Conservation (phyloP, 1,140 invertebrate genomes). For the Andricus grossulariae region DNA sequence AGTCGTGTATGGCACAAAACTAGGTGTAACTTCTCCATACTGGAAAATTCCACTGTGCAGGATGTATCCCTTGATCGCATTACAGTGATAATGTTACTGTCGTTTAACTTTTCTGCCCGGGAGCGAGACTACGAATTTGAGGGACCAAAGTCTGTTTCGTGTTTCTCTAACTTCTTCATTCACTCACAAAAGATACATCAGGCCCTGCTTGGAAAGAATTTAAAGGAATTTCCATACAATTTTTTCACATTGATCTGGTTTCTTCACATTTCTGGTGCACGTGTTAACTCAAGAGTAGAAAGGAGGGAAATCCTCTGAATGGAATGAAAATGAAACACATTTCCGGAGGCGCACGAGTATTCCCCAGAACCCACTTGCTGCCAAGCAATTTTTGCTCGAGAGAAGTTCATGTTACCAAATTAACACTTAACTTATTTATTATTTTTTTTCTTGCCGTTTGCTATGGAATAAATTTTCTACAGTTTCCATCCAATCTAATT, state of each 20-base stretch:
- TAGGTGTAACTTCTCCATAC: slow-evolving; percentile 1
- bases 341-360: too few species aligned
- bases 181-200: neutral
- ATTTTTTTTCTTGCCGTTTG: too few species aligned
- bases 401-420: neutral
- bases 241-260: too few species aligned
- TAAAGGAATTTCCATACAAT: too few species aligned
- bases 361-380: neutral
- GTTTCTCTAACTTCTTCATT: neutral
- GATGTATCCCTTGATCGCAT: slow-evolving; percentile 7
- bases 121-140: neutral
- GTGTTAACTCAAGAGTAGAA: too few species aligned
- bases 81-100: neutral
- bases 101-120: slow-evolving; percentile 27
- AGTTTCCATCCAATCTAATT: too few species aligned
- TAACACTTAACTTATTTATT: too few species aligned
- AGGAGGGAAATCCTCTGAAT: too few species aligned
- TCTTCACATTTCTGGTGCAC: too few species aligned
- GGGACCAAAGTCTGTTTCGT: slow-evolving; percentile 8
- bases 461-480: too few species aligned
- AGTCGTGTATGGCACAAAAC: neutral
- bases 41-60: slow-evolving; percentile 3
- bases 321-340: too few species aligned
- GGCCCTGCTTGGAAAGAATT: too few species aligned
- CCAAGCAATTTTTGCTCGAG: neutral